Evolutionary conservation across 2,888 invertebrate species (phyloP), one percentile per base, ranked within the genome.

Genomic region (Pachycephus smyrnensis): DNA sequence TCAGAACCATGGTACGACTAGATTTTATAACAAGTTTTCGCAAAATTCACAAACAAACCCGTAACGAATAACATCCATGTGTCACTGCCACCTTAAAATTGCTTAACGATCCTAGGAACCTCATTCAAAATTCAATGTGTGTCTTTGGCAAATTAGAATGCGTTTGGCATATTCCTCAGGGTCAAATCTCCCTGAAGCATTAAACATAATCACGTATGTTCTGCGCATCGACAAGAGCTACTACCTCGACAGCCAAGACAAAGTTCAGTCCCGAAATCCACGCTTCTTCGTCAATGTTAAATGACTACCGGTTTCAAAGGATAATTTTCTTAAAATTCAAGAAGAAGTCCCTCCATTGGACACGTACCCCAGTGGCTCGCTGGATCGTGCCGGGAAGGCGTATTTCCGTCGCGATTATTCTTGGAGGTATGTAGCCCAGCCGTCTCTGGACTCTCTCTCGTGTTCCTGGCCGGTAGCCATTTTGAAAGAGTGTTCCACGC

Each of bases 321-420:
- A 55, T 55, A 55, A 9, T 55, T 55, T 55, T 55, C 55, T 55
- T 55, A 23, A 55, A 55, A 55, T 55, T 55, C 55, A 55, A 55
- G 55, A 55, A 23, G 15, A 55, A 23, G 55, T 55, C 55, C 55
- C 55, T 55, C 55, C 55, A 55, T 55, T 23, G 55, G 55, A 55
- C 55, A 55, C 55, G 55, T 9, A 55, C 55, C 55, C 55, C 23
- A 55, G 55, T 55, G 55, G 55, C 55, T 55, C 55, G 55, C 55
- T 55, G 55, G 55, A 55, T 55, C 55, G 71, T 71, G 32, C 55
- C 55, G 71, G 33, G 71, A 37, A 74, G 30, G 84, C 84, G 85
- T 88, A 88, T 88, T 87, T 88, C 82, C 82, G 88, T 87, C 88
- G 80, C 81, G 85, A 85, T 80, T 88, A 88, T 88, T 88, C 87